Conservation (phyloP, 1,140 invertebrate genomes). For the Cydia fagiglandana region DNA sequence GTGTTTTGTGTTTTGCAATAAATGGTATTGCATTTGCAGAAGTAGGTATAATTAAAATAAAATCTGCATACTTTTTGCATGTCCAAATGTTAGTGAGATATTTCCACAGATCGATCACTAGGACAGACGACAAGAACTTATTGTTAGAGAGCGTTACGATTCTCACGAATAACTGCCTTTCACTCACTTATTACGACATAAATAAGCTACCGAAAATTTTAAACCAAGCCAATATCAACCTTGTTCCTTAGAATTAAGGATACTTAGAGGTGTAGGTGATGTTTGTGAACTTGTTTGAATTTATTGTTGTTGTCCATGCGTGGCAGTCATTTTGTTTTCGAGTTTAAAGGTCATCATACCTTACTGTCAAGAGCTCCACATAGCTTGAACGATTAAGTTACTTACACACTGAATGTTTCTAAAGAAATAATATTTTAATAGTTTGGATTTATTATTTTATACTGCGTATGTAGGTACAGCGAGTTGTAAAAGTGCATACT, state of each 20-base stretch:
- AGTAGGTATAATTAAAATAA: conserved; percentile 12
- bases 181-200: conserved; percentile 73
- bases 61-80: conserved; percentile 53
- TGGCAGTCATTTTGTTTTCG: conserved; percentile 75
- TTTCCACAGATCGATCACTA: conserved; percentile 72
- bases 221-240: conserved; percentile 35
- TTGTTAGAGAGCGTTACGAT: conserved; percentile 73
- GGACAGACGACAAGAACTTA: conserved; percentile 69
- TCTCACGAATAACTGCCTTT: conserved; percentile 73
- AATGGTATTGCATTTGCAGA: background rate
- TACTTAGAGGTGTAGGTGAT: conserved; percentile 33
- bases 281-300: conserved; percentile 52
- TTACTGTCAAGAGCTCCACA: conserved; percentile 55
- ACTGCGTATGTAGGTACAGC: background rate
- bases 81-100: conserved; percentile 64
- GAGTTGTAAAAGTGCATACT: too few relatives aligned
- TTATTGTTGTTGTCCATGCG: conserved; percentile 72
- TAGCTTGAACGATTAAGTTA: conserved; percentile 38
- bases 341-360: conserved; percentile 75
- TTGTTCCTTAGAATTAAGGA: conserved; percentile 34
- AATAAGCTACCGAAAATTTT: conserved; percentile 10
- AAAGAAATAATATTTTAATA: too few relatives aligned
- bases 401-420: too few relatives aligned
- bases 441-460: background rate
- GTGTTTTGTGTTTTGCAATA: background rate